phyloP scores from a whole-genome alignment of 2,797 vertebrate genomes.

The Anas bahamensis region DNA sequence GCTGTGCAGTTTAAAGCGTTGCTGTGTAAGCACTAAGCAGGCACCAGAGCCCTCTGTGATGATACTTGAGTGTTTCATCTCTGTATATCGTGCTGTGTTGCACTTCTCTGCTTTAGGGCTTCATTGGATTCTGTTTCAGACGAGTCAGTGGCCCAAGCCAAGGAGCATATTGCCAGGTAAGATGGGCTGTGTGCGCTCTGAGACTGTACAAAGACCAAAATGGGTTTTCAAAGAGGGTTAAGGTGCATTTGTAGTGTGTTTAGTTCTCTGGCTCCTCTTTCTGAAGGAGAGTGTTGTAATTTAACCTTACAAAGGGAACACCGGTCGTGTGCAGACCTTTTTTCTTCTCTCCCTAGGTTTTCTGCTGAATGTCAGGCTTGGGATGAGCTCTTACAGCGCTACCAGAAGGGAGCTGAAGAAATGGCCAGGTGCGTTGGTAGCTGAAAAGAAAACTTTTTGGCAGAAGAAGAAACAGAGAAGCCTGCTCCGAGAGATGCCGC shows the following conservation, averaged over 20 bases:
- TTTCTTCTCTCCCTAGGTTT: conserved; percentile 43
- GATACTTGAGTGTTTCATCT: not conserved
- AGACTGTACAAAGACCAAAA: rapidly evolving
- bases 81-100: not conserved
- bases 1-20: not conserved
- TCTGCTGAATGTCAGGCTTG: conserved; percentile 57
- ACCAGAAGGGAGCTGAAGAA: conserved; percentile 39
- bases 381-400: conserved; percentile 62
- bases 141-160: conserved; percentile 61
- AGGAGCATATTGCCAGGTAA: conserved; percentile 71
- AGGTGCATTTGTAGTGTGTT: not conserved
- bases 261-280: not conserved
- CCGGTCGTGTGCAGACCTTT: too few relatives aligned
- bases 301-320: not conserved
- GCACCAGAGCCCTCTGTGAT: not conserved
- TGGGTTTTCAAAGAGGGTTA: not conserved
- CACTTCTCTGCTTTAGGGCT: conserved; percentile 21
- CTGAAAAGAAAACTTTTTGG: not conserved
- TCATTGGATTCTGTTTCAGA: conserved; percentile 34
- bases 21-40: not conserved
- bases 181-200: not conserved
- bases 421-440: conserved; percentile 42
- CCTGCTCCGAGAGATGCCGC: not conserved
- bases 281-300: too few relatives aligned
- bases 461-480: not conserved